A percentile compares a stretch with the other conserved stretches of the same genome.
Conservation (phyloP, 2,888 invertebrate species). For the Himalopsyche japonica region DNA sequence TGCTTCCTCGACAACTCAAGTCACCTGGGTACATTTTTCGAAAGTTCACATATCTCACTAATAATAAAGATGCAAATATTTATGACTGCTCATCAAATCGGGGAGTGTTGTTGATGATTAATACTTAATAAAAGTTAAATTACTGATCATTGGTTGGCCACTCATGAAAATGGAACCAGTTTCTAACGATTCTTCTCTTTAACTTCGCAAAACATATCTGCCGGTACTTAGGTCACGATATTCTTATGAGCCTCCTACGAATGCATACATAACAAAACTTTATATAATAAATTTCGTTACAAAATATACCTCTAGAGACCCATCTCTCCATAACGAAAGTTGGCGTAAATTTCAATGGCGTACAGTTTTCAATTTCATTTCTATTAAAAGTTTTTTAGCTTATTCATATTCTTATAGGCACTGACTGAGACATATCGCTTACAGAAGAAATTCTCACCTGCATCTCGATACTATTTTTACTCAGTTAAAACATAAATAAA, state of each 20-base stretch:
- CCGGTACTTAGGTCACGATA: background rate
- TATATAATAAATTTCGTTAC: background rate
- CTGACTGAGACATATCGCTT: too few relatives aligned
- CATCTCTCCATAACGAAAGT: background rate
- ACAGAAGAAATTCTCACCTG: too few relatives aligned
- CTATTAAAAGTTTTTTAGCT: too few relatives aligned
- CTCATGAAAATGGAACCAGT: background rate
- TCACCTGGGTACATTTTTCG: too few relatives aligned
- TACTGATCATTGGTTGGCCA: background rate
- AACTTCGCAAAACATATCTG: background rate
- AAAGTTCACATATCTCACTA: too few relatives aligned
- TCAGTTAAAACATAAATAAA: too few relatives aligned
- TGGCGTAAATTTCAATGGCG: background rate
- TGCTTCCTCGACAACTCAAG: too few relatives aligned
- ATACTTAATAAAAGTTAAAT: background rate
- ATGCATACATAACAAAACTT: background rate
- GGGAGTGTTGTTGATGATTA: too few relatives aligned
- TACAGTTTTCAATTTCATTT: background rate
- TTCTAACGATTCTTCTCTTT: background rate
- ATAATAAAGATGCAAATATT: too few relatives aligned
- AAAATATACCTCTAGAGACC: background rate
- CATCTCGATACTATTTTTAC: too few relatives aligned
- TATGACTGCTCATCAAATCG: too few relatives aligned
- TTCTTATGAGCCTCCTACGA: background rate
- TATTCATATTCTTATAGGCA: too few relatives aligned